Evolutionary conservation across 2,888 invertebrate species (phyloP).

Genomic region (Lycocerus yunnanus): DNA sequence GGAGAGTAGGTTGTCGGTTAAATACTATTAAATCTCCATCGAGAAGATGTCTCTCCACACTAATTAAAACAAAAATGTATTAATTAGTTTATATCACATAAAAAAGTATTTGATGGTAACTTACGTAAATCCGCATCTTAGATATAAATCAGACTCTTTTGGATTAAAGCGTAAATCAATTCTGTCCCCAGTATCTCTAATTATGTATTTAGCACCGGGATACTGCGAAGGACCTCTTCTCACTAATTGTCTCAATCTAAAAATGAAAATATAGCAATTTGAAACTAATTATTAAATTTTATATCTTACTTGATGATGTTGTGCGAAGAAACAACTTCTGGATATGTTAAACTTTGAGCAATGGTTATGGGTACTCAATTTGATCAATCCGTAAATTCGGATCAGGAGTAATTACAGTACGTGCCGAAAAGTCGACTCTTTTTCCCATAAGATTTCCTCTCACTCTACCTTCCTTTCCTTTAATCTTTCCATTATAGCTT

Average conservation of each 20-base stretch:
- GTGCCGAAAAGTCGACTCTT: slow-evolving; percentile 98
- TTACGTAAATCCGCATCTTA: slow-evolving; percentile 89
- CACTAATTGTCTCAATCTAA: slow-evolving; percentile 84
- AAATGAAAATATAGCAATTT: slow-evolving; percentile 19
- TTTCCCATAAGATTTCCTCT: slow-evolving; percentile 99
- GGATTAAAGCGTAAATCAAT: slow-evolving; percentile 98
- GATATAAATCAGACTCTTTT: slow-evolving; percentile 94
- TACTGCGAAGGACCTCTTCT: slow-evolving; percentile 97
- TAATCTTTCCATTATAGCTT: slow-evolving; percentile 93
- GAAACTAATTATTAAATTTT: background rate
- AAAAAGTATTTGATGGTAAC: slow-evolving; percentile 12
- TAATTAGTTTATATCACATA: background rate
- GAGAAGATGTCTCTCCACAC: slow-evolving; percentile 94
- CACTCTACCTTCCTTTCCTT: slow-evolving; percentile 99
- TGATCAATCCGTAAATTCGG: slow-evolving; percentile 94
- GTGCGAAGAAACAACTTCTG: slow-evolving; percentile 98
- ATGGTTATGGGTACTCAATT: slow-evolving; percentile 96
- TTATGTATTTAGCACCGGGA: slow-evolving; percentile 99
- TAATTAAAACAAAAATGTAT: slow-evolving; percentile 33
- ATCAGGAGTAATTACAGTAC: slow-evolving; percentile 98
- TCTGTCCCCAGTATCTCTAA: slow-evolving; percentile 97
- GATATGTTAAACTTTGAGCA: slow-evolving; percentile 98
- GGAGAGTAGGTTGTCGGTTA: slow-evolving; percentile 98
- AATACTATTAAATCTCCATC: slow-evolving; percentile 99
- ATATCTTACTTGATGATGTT: slow-evolving; percentile 88